Percentiles rank a stretch among this genome's conserved stretches.
These are phyloP conservation scores for Nesogale talazaci DNA, from an alignment of 2,113 vertebrate genomes.

Conservation along the genomic window DNA sequence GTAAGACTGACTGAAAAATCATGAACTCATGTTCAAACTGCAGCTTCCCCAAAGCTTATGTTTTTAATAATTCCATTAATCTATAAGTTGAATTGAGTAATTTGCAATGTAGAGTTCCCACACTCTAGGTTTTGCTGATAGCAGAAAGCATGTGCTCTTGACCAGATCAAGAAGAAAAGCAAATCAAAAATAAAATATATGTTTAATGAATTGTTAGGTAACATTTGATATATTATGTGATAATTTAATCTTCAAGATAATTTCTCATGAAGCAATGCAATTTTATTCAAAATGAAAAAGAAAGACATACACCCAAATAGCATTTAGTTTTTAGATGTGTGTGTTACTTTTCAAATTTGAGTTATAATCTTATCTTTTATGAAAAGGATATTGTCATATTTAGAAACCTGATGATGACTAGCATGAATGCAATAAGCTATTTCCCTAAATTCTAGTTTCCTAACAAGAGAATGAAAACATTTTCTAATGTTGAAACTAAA, in stretches of 20 bases:
- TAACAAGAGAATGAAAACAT: slow-evolving; percentile 3
- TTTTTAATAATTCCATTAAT: not conserved
- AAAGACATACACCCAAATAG: not conserved
- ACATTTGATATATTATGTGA: not conserved
- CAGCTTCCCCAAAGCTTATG: too few relatives aligned
- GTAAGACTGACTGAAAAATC: not conserved
- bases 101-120: not conserved
- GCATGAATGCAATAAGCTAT: slow-evolving; percentile 7
- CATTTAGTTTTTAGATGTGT: too few relatives aligned
- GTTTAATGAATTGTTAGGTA: not conserved
- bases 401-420: not conserved
- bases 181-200: too few relatives aligned
- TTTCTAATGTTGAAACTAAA: slow-evolving; percentile 58
- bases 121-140: not conserved
- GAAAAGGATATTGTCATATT: not conserved
- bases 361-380: slow-evolving; percentile 10
- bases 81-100: not conserved
- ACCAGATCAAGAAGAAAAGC: not conserved
- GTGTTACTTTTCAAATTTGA: not conserved
- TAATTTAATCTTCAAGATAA: not conserved
- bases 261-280: not conserved
- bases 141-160: not conserved
- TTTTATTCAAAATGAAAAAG: not conserved
- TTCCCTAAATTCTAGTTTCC: slow-evolving; percentile 9
- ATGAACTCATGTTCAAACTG: not conserved